Evolutionary conservation across 2,888 invertebrate species (phyloP).

Genomic region (Troglohyphantes excavatus): DNA sequence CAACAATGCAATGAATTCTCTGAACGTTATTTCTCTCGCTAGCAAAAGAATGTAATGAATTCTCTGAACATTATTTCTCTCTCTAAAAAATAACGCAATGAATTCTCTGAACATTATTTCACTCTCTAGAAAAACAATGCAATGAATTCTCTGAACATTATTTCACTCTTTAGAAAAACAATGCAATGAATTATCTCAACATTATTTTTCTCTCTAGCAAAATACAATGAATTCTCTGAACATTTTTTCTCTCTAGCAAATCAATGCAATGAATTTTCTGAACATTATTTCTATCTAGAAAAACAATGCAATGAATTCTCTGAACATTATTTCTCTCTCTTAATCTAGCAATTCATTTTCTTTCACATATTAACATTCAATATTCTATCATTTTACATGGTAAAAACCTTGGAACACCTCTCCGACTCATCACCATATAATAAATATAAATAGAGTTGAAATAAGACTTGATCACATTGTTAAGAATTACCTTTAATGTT

Average conservation of each 20-base stretch:
- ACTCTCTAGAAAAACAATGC: constrained; percentile 35
- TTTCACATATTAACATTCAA: neutral
- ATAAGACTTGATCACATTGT: neutral
- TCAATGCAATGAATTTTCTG: constrained; percentile 35
- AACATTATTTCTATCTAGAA: neutral
- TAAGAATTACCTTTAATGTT: too few relatives aligned
- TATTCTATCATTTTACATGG: neutral
- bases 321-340: too few relatives aligned
- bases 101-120: too few relatives aligned
- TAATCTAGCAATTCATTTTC: neutral
- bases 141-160: constrained; percentile 5
- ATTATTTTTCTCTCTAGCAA: too few relatives aligned
- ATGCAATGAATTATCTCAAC: too few relatives aligned
- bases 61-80: too few relatives aligned
- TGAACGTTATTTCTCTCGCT: neutral
- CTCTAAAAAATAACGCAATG: too few relatives aligned
- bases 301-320: neutral
- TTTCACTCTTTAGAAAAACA: neutral
- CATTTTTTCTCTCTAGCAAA: neutral
- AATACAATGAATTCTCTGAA: too few relatives aligned
- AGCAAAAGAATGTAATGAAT: too few relatives aligned
- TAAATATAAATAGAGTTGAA: neutral
- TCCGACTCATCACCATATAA: neutral
- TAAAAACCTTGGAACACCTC: neutral
- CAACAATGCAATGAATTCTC: constrained; percentile 43